Conservation (phyloP, 2,888 invertebrate genomes). For the Hofmannophila pseudospretella region DNA sequence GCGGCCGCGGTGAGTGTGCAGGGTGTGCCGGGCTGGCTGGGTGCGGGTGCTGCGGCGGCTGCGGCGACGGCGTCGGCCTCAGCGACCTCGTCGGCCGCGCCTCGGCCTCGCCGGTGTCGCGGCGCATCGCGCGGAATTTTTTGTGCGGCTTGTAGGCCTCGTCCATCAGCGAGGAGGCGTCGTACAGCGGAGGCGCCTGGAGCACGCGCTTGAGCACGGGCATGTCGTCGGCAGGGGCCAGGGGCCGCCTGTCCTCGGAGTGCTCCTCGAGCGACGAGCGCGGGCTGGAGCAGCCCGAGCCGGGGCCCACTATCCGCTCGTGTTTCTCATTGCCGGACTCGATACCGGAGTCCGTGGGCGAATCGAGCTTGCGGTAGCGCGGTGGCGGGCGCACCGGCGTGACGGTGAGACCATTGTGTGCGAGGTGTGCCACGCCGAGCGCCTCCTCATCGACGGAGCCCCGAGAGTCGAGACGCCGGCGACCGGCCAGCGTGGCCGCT, state of each 20-base stretch:
- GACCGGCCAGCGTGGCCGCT: conserved; percentile 85
- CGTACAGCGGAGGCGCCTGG: conserved; percentile 94
- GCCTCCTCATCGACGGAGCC: conserved; percentile 86
- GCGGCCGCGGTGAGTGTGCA: conserved; percentile 76
- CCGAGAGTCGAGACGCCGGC: conserved; percentile 86
- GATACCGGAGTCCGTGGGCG: conserved; percentile 95
- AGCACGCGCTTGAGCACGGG: conserved; percentile 94
- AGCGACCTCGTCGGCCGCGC: conserved; percentile 52
- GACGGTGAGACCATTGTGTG: conserved; percentile 85
- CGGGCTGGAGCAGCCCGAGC: conserved; percentile 91
- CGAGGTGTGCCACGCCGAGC: conserved; percentile 82
- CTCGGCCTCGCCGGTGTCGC: conserved; percentile 89
- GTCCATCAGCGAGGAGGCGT: conserved; percentile 94
- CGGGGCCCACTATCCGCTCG: conserved; percentile 83
- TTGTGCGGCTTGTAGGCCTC: conserved; percentile 97
- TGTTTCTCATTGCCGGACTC: conserved; percentile 94
- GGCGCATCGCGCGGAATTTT: conserved; percentile 92
- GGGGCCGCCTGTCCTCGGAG: conserved; percentile 76
- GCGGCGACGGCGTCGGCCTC: conserved; percentile 71
- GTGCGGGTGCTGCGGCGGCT: conserved; percentile 72
- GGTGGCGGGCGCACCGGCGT: conserved; percentile 82
- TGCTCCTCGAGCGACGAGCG: conserved; percentile 90
- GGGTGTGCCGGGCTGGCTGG: conserved; percentile 56
- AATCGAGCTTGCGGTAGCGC: conserved; percentile 90
- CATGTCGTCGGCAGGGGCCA: conserved; percentile 89